These are phyloP conservation scores for Pogonomyrmex californicus DNA, from an alignment of 1,140 invertebrate genomes.

Conservation along the genomic window DNA sequence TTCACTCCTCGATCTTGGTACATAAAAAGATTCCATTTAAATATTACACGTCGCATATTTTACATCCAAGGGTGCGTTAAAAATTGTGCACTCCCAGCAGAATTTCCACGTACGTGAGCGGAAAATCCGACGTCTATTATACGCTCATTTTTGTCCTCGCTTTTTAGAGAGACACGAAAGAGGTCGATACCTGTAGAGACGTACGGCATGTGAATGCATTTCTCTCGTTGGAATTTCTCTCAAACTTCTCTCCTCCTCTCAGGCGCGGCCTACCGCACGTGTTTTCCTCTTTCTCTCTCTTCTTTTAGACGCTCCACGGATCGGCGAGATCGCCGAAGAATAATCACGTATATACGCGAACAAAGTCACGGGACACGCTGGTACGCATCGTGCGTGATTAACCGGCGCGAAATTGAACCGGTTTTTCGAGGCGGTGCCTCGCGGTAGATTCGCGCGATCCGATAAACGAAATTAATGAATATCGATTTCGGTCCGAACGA, in stretches of 20 bases:
- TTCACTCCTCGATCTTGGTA: background rate
- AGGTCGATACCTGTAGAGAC: slow-evolving; percentile 50
- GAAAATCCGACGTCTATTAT: background rate
- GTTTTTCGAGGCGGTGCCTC: slow-evolving; percentile 52
- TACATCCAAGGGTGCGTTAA: background rate
- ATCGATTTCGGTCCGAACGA: slow-evolving; percentile 64
- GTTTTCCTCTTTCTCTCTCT: slow-evolving; percentile 13
- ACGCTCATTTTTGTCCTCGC: slow-evolving; percentile 25
- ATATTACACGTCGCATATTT: slow-evolving; percentile 3
- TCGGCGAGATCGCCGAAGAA: slow-evolving; percentile 39
- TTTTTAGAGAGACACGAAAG: slow-evolving; percentile 50
- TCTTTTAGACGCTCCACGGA: slow-evolving; percentile 14
- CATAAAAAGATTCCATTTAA: slow-evolving; percentile 5
- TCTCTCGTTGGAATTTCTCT: slow-evolving; percentile 43
- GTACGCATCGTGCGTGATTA: slow-evolving; percentile 49
- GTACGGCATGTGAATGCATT: slow-evolving; percentile 39
- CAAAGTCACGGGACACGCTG: slow-evolving; percentile 14
- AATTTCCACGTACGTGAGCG: background rate
- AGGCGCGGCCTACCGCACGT: background rate
- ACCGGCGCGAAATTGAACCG: slow-evolving; percentile 73
- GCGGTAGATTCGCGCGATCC: background rate
- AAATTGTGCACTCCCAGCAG: slow-evolving; percentile 23
- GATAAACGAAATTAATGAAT: slow-evolving; percentile 62
- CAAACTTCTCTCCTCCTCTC: background rate
- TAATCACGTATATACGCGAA: slow-evolving; percentile 30